Evolutionary conservation across 1,140 invertebrate species (phyloP), one percentile per base, ranked within the genome.

Genomic region (Aporrectodea caliginosa): DNA sequence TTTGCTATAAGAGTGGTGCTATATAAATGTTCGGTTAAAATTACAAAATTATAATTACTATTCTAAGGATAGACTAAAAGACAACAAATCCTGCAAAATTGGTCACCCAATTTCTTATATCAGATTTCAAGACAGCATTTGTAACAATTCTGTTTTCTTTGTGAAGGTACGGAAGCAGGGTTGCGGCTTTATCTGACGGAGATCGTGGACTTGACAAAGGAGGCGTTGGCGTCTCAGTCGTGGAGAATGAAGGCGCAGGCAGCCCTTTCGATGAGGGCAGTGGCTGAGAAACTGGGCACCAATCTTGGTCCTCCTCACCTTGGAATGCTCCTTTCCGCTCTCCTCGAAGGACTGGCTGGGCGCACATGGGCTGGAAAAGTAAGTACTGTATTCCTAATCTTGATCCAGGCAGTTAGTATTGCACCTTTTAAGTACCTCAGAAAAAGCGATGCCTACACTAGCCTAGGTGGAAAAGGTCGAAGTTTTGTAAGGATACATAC

Each of bases 201-300:
- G 74, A 93, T 97, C 71, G 92, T 93, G 35, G 88, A 89, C 34
- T 91, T 93, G 71, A 89, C 95, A 22, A 91, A 92, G 72, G 87
- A 87, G 0, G 91, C 92, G 0, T 89, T 96, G 0, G 91, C 93
- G 78, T 94, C 94, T 27, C 91, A 92, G 74, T 94, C 93, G 29
- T 98, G 95, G 95, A 92, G 91, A 1, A 92, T 92, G 78, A 96
- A 96, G 89, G 91, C 93, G 2, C 95, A 93, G 90, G 93, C 93
- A 0, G 95, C 94, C 1, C 92, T 92, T 84, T 91, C 94, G 31
- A 92, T 96, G 82, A 91, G 92, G 73, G 94, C 93, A 0, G 90
- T 96, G 75, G 94, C 94, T 1, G 91, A 90, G 30, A 93, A 94
- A 84, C 85, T 95, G 30, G 92, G 93, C 0, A 84, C 89, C 1